A percentile compares a stretch with the other conserved stretches of the same genome.
Evolutionary conservation across 2,888 invertebrate species (phyloP).

Genomic region (Clepsis dumicolana): DNA sequence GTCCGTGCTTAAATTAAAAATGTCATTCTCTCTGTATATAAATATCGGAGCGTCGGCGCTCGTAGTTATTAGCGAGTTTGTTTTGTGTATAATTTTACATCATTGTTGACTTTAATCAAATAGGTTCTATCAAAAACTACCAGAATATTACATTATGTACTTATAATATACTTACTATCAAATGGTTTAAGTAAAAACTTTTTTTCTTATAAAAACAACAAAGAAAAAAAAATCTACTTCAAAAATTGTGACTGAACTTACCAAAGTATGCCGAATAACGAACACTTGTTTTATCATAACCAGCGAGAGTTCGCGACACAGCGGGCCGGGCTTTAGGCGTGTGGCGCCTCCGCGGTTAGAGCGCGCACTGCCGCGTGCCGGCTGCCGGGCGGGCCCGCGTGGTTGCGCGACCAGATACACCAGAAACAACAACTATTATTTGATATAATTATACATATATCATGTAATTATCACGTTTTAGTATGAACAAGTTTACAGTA

Average conservation of each 20-base stretch:
- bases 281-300: slow-evolving; percentile 8
- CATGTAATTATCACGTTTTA: not conserved
- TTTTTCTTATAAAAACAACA: too few relatives aligned
- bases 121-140: not conserved
- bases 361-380: slow-evolving; percentile 48
- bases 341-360: slow-evolving; percentile 46
- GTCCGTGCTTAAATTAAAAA: not conserved
- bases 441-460: not conserved
- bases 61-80: slow-evolving; percentile 5
- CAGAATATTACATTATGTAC: too few relatives aligned
- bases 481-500: not conserved
- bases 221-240: not conserved
- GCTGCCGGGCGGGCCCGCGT: slow-evolving; percentile 22
- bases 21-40: slow-evolving; percentile 18
- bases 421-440: not conserved
- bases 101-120: not conserved
- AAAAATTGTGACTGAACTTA: not conserved
- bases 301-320: not conserved
- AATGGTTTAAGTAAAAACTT: too few relatives aligned
- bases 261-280: not conserved
- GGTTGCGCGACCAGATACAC: not conserved
- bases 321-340: slow-evolving; percentile 44
- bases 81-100: not conserved
- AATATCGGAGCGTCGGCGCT: slow-evolving; percentile 16
- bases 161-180: too few relatives aligned